phyloP scores from a whole-genome alignment of 2,797 vertebrate species.

The Pagetopsis macropterus region DNA sequence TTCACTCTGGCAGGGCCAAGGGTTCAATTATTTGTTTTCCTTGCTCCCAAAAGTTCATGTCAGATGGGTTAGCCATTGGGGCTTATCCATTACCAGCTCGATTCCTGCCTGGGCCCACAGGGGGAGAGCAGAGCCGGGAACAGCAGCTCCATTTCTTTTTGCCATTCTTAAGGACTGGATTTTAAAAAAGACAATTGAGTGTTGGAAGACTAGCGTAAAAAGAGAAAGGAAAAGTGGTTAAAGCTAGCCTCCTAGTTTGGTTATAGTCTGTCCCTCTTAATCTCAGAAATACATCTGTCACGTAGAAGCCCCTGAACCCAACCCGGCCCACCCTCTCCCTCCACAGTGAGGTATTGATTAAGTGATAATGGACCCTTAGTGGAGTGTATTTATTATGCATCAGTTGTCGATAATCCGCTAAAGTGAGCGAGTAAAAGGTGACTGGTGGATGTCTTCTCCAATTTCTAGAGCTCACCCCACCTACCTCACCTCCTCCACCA shows the following conservation, averaged over 20 bases:
- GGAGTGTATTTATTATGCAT: conserved; percentile 92
- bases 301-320: conserved; percentile 36
- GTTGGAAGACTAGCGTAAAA: neutral
- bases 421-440: conserved; percentile 87
- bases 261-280: conserved; percentile 44
- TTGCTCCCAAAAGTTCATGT: conserved; percentile 84
- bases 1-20: conserved; percentile 81
- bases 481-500: conserved; percentile 2
- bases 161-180: conserved; percentile 6
- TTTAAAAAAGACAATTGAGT: neutral
- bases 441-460: conserved; percentile 84
- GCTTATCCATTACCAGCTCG: conserved; percentile 85
- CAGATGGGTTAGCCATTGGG: conserved; percentile 80
- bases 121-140: conserved; percentile 52
- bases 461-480: conserved; percentile 72
- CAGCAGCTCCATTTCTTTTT: conserved; percentile 33
- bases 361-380: conserved; percentile 90
- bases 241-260: conserved; percentile 14
- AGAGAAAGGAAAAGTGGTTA: neutral
- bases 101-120: conserved; percentile 66
- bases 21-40: conserved; percentile 89
- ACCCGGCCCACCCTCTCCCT: conserved; percentile 25
- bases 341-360: conserved; percentile 86
- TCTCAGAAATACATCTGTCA: conserved; percentile 79
- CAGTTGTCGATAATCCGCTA: conserved; percentile 87